phyloP scores from a whole-genome alignment of 2,113 vertebrate genomes.

The Labeo catla region DNA sequence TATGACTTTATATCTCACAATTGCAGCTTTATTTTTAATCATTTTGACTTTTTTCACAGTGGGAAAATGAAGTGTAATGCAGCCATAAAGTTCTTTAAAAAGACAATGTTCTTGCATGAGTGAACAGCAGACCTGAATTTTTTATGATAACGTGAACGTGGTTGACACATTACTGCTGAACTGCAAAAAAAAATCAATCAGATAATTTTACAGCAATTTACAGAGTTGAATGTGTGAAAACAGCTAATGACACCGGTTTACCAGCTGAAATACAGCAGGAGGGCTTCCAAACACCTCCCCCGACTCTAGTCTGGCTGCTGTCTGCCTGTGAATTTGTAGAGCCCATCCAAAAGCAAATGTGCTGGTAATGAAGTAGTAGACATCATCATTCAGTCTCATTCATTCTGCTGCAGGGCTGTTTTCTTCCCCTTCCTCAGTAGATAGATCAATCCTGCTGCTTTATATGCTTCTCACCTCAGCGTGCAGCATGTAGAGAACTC shows the following conservation, averaged over 20 bases:
- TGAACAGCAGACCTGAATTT: no score
- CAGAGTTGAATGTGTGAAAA: not conserved
- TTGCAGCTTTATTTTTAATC: no score
- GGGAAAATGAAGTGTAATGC: no score
- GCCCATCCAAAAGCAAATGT: conserved; percentile 27
- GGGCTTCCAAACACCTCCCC: not conserved
- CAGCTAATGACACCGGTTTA: not conserved
- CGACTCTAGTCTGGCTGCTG: not conserved
- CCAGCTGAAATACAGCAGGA: not conserved
- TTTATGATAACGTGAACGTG: not conserved
- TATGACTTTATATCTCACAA: not conserved
- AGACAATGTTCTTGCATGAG: no score
- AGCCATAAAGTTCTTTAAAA: no score
- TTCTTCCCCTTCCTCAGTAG: not conserved
- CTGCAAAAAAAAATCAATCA: not conserved
- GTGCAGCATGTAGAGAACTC: not conserved
- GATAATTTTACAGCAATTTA: not conserved
- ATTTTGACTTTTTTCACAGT: no score
- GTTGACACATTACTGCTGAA: not conserved
- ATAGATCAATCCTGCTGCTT: conserved; percentile 30
- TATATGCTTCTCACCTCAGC: conserved; percentile 16
- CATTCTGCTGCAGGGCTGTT: conserved; percentile 24
- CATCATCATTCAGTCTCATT: conserved; percentile 32
- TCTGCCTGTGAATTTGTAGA: conserved; percentile 11
- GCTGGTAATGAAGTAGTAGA: conserved; percentile 13